Evolutionary conservation across 2,113 vertebrate genomes (phyloP).

Genomic region (Neoarius graeffei): DNA sequence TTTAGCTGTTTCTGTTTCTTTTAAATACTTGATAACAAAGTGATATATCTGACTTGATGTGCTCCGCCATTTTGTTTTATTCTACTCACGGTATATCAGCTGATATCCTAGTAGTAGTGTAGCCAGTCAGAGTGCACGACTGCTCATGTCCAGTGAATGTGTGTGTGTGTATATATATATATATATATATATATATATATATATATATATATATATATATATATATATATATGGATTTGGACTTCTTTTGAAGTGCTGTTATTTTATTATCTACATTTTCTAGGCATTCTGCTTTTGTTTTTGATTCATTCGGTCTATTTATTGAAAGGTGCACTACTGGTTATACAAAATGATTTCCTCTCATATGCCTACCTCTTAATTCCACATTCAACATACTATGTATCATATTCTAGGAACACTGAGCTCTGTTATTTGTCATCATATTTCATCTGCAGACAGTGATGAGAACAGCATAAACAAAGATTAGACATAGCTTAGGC

Average conservation of each 20-base stretch:
- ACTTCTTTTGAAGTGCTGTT: neutral
- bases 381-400: neutral
- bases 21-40: no score
- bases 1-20: no score
- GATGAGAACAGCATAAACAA: slow-evolving; percentile 10
- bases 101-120: no score
- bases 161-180: no score
- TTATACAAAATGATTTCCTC: neutral
- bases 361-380: neutral
- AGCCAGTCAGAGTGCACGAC: no score
- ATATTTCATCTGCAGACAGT: slow-evolving; percentile 15
- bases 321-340: neutral
- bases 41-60: no score
- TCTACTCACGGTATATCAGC: no score
- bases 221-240: neutral
- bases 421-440: slow-evolving; percentile 34
- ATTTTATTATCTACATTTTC: neutral
- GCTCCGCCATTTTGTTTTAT: no score
- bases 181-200: no score
- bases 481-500: neutral
- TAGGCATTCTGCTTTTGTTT: neutral
- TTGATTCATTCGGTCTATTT: neutral
- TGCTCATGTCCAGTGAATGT: no score
- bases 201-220: no score
- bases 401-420: slow-evolving; percentile 19